Conservation (phyloP, 2,888 invertebrate species). For the Acanthosoma haemorrhoidale region DNA sequence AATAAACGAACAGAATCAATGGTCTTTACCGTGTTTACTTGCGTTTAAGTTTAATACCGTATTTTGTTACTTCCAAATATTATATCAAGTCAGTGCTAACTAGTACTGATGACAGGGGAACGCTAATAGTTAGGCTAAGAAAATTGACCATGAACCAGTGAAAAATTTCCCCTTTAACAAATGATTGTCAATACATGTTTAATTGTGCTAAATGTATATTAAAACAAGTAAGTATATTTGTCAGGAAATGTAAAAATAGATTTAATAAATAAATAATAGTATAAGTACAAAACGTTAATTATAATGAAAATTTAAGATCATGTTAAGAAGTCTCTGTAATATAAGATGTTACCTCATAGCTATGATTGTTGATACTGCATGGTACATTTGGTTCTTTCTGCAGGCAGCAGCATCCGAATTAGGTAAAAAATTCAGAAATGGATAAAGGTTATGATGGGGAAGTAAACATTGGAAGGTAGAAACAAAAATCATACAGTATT, state of each 20-base stretch:
- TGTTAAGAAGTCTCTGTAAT: slow-evolving; percentile 10
- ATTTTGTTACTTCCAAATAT: too few species aligned
- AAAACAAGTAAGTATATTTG: neutral
- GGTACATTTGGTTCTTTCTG: slow-evolving; percentile 90
- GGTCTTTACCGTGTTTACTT: too few species aligned
- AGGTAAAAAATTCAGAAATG: slow-evolving; percentile 16
- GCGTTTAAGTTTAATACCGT: too few species aligned
- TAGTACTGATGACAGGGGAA: too few species aligned
- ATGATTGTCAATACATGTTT: neutral
- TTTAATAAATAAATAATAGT: neutral
- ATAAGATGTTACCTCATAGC: slow-evolving; percentile 71
- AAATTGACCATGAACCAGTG: too few species aligned
- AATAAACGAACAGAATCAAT: too few species aligned
- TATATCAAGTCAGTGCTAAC: too few species aligned
- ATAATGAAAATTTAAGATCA: slow-evolving; percentile 26
- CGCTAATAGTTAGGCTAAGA: too few species aligned
- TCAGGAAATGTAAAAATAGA: neutral
- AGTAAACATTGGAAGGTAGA: slow-evolving; percentile 32
- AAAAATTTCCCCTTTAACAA: too few species aligned
- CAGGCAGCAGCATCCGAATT: slow-evolving; percentile 23
- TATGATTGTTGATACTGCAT: slow-evolving; percentile 89
- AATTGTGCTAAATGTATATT: neutral
- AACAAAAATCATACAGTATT: slow-evolving; percentile 34
- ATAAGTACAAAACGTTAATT: slow-evolving; percentile 14
- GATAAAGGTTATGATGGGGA: slow-evolving; percentile 19